A percentile compares a stretch with the other conserved stretches of the same genome.
phyloP scores from a whole-genome alignment of 2,888 invertebrate species.

The Drosophila borealis region DNA sequence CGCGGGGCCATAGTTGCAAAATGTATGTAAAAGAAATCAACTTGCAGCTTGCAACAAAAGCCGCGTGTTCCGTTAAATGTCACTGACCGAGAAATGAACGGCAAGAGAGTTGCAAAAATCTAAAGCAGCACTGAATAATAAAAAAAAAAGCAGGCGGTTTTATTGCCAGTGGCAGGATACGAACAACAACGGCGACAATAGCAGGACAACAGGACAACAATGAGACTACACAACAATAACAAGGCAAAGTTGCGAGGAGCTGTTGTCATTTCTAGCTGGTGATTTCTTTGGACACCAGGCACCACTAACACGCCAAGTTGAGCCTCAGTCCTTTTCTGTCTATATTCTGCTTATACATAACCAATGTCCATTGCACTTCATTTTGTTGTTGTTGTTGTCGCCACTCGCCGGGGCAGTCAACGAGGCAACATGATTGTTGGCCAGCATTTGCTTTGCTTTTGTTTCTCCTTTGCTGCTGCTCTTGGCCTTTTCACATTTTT shows the following conservation, averaged over 20 bases:
- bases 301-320: constrained; percentile 22
- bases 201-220: constrained; percentile 39
- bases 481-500: constrained; percentile 33
- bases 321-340: neutral
- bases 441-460: constrained; percentile 25
- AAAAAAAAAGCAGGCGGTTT: constrained; percentile 48
- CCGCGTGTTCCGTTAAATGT: constrained; percentile 64
- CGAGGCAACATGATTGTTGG: constrained; percentile 62
- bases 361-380: constrained; percentile 64
- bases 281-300: constrained; percentile 30
- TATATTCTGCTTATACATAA: constrained; percentile 14
- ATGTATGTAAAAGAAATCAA: constrained; percentile 63
- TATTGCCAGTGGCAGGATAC: constrained; percentile 73
- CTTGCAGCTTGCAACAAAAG: constrained; percentile 61
- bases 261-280: constrained; percentile 49
- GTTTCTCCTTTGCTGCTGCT: constrained; percentile 11
- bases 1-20: constrained; percentile 46
- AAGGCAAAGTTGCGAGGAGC: constrained; percentile 31
- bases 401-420: constrained; percentile 50
- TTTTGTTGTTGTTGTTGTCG: constrained; percentile 63
- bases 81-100: constrained; percentile 76
- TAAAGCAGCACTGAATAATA: constrained; percentile 36
- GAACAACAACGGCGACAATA: constrained; percentile 30
- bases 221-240: constrained; percentile 33
- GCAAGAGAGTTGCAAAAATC: constrained; percentile 60